Base-by-base conservation (phyloP, 2,797 vertebrate species). In the Botia almorhae region DNA sequence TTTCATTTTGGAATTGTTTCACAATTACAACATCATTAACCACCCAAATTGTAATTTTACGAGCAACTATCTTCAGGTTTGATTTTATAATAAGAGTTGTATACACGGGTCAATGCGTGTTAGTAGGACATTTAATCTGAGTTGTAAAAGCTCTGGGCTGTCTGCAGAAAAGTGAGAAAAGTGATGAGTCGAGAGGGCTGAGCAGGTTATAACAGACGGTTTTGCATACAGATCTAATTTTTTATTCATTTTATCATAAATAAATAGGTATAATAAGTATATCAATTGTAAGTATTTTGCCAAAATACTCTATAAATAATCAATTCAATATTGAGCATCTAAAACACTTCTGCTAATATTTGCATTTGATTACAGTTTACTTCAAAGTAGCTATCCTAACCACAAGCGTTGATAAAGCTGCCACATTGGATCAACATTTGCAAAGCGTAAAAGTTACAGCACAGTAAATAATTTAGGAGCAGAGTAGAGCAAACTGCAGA, bases 381-480 rank as follows among this genome's bases (percentile, higher is more conserved):
- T 79, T 84, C 68, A 73, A 71, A 74, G 46, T 12, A 69, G 51
- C 17, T 70, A 63, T 76, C 36, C 39, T 58, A 56, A 58, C 51
- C 55, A 56, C 8, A 74, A 77, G 79, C 67, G 39, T 50, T 76
- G 64, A 82, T 82, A 56, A 83, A 84, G 83, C 75, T 69, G 55
- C 58, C 39, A 75, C 60, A 68, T 65, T 79, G 43, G 67, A 55
- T 43, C 60, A 60, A 51, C 48, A 71, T 60, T 63, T 65, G 33
- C 21, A 4, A 73, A 63, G 64, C 50, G n/a, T 83, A 76, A 82
- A 72, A 72, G 36, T 84, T 84, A 84, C 80, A 68, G 71, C 68
- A 33, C n/a, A 16, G 63, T 79, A 80, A 84, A 84, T 87, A 83
- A 87, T 80, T 80, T 72, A 82, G 43, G 56, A 85, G 33, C 65